Evolutionary conservation across 2,888 invertebrate species (phyloP), one percentile per base, ranked within the genome.

Genomic region (Clunio marinus): DNA sequence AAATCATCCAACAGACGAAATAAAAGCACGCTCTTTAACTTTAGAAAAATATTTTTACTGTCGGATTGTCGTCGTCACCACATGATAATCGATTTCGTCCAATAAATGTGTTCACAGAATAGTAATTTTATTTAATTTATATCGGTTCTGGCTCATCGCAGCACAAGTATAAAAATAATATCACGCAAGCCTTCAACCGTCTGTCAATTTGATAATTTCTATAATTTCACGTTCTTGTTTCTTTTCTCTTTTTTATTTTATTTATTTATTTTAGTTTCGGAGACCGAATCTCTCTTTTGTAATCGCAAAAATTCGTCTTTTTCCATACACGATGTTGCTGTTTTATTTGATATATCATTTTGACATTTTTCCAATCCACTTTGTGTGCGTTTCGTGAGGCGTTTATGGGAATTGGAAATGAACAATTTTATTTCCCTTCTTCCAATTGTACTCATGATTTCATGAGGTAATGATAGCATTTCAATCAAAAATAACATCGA

Each of bases 121-220:
- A 66, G 66, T 66, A 66, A 66, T 66, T 66, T 66, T 35, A 55
- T 66, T 66, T 66, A 55, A 55, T 66, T 66, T 66, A 66, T 66
- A 66, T 66, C 65, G 35, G 28, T 17, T 55, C 66, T 35, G 41
- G 51, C 51, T 51, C 51, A 22, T 51, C 4, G 17, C 22, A 22
- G 22, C 24, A 46, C n/a, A 46, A 28, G 32, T 15, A 66, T 51
- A 66, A 66, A 66, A 66, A 66, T 66, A 66, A 55, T 66, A 66
- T 55, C 66, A 66, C 66, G 66, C 66, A 66, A 55, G 32, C 66
- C 46, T 65, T 65, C 46, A 37, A 65, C 27, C 57, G 55, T 20
- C 66, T 66, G 66, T 66, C 66, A 66, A 66, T 66, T 66, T 66
- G 66, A 66, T 66, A 66, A 66, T 66, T 66, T 66, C 66, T 51